phyloP scores from a whole-genome alignment of 2,797 vertebrate genomes.

The Falco rusticolus region DNA sequence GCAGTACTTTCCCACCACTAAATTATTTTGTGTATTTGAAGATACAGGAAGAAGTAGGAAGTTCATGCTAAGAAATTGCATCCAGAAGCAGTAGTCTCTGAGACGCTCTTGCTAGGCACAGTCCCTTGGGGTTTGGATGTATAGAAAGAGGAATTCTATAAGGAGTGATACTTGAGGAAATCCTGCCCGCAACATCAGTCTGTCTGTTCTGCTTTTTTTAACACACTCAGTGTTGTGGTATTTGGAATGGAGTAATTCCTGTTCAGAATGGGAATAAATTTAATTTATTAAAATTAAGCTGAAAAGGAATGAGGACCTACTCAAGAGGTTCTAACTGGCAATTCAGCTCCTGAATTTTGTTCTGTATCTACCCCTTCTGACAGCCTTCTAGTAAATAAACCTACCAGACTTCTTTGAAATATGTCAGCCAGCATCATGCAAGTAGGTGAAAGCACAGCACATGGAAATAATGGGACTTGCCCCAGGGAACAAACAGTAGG shows the following conservation, averaged over 20 bases:
- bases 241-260: not conserved
- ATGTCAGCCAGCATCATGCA: not conserved
- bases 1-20: not conserved
- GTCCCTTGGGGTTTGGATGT: not conserved
- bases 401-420: conserved; percentile 3
- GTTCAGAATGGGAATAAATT: not conserved
- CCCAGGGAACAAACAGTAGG: not conserved
- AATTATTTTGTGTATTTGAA: not conserved
- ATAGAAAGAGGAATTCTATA: not conserved
- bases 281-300: not conserved
- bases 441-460: not conserved
- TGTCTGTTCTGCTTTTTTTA: not conserved
- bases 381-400: conserved; percentile 3
- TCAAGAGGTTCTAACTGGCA: not conserved
- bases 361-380: not conserved
- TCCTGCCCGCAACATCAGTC: not conserved
- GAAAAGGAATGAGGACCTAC: not conserved
- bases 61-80: not conserved
- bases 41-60: not conserved
- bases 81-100: not conserved
- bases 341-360: conserved; percentile 1
- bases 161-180: not conserved
- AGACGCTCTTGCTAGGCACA: not conserved
- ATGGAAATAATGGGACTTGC: conserved; percentile 7
- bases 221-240: not conserved